Evolutionary conservation across 2,113 vertebrate species (phyloP).

Genomic region (Athene cunicularia): DNA sequence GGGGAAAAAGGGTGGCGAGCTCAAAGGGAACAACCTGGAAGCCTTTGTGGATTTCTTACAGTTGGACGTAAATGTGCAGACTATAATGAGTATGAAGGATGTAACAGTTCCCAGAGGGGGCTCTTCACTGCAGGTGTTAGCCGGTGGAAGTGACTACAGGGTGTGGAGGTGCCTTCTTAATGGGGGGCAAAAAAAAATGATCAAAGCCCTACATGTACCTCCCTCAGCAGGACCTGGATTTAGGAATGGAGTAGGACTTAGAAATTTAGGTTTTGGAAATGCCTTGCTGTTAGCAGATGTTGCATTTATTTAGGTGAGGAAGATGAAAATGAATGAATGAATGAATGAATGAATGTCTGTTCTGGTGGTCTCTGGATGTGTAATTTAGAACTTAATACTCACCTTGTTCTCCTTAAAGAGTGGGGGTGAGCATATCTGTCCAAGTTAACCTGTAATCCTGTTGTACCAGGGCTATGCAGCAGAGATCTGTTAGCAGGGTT

Average conservation of each 20-base stretch:
- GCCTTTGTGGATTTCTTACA: not conserved
- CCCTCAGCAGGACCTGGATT: not conserved
- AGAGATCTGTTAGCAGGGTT: not conserved
- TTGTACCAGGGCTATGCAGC: not conserved
- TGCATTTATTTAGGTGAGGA: not conserved
- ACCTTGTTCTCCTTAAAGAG: not conserved
- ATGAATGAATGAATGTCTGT: not conserved
- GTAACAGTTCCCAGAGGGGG: not conserved
- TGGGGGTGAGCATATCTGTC: not conserved
- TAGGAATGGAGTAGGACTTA: not conserved
- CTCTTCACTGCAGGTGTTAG: not conserved
- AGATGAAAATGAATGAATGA: not conserved
- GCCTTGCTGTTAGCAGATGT: not conserved
- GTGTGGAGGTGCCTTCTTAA: not conserved
- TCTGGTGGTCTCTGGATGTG: not conserved
- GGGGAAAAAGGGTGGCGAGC: not conserved
- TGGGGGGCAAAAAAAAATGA: not conserved
- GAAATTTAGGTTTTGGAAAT: not conserved
- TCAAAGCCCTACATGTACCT: not conserved
- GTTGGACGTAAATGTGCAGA: accelerated
- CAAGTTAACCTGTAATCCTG: not conserved
- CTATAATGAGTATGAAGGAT: accelerated
- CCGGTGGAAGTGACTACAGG: accelerated
- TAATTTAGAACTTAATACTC: not conserved
- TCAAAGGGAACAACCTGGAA: not conserved